Evolutionary conservation across 92 coral and sea anemone genomes (phyloP), one percentile per base, ranked within the genome.

Genomic region (Phenganax stokvisi): DNA sequence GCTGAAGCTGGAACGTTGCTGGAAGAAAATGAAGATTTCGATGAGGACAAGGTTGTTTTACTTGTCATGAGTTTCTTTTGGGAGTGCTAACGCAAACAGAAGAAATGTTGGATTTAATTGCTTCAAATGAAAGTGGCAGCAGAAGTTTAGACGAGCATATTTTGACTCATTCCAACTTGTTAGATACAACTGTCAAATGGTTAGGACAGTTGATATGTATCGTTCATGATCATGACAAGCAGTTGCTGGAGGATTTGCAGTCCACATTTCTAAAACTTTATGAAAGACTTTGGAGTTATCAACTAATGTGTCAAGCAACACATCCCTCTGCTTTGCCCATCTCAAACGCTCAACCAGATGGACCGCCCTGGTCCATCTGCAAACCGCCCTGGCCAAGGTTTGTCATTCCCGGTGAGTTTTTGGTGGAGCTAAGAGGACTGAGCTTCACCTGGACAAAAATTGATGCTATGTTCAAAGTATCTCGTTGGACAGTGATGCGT

Each of bases 401-500:
- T 11, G 31, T 54, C 72, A 85, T 88, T 64, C 88, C 86, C 37
- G 30, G 58, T 3, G 86, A 84, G 57, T 59, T 81, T 29, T 73
- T 87, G 11, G 87, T 80, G 59, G 84, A 87, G 72, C 84, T 87
- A 59, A 80, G 83, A 69, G 83, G 85, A 30, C 28, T 80, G 37
- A 85, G 85, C 20, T 87, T 87, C 71, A 79, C 84, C 20, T 87
- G 90, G 85, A 55, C 31, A 55, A 87, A 87, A 81, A 72, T 85
- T 63, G 86, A 79, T 16, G 54, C 74, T 16, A 85, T 88, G 77
- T 88, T 81, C 20, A 61, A 76, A 59, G 87, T 68, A 37, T 87
- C 85, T 51, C 85, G 84, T n/a, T 84, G 90, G 90, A 87, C 85
- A 84, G 65, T 76, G 6, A 65, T 84, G 84, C 88, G 85, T 20